phyloP scores from a whole-genome alignment of 2,113 vertebrate species.

The Tinamus guttatus region DNA sequence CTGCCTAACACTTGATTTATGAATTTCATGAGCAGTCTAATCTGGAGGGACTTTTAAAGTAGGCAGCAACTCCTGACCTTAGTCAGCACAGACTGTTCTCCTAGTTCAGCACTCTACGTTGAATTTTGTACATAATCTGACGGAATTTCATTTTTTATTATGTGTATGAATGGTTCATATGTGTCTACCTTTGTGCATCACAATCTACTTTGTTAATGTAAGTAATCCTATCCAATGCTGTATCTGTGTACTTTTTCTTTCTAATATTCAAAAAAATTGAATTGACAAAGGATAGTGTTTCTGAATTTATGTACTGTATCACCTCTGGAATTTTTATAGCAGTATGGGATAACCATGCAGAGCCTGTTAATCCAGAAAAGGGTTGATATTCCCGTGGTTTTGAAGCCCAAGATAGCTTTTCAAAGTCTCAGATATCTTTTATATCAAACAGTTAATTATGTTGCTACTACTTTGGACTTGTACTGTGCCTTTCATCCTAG shows the following conservation, averaged over 20 bases:
- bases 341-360: background rate
- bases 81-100: background rate
- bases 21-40: background rate
- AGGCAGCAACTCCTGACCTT: background rate
- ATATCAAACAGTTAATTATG: constrained; percentile 6
- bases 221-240: background rate
- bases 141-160: no score
- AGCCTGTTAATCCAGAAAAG: constrained; percentile 20
- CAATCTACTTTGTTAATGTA: background rate
- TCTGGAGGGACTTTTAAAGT: background rate
- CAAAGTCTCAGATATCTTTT: constrained; percentile 35
- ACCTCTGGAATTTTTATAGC: constrained; percentile 31
- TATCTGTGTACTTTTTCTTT: background rate
- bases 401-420: constrained; percentile 28
- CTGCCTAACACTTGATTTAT: background rate
- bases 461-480: background rate
- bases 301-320: background rate
- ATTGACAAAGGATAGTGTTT: constrained; percentile 4
- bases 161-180: background rate
- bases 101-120: background rate
- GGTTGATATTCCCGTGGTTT: background rate
- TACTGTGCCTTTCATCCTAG: background rate
- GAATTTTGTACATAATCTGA: background rate
- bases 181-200: background rate
- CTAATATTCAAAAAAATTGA: background rate